Conservation (phyloP, 2,888 invertebrate genomes). For the Doris montereyensis region DNA sequence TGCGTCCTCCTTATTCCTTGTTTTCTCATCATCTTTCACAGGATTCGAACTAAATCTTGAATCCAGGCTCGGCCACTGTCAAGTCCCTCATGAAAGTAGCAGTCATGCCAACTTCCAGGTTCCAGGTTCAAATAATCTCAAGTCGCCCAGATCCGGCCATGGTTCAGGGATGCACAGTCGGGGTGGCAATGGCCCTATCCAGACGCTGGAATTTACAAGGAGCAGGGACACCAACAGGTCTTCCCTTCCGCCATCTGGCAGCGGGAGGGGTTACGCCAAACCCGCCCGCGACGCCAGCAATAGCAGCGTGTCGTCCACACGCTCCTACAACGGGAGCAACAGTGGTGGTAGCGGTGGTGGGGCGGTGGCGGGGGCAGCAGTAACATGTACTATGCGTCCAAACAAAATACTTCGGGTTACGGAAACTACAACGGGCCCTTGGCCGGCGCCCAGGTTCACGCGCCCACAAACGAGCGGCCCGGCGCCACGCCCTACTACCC, state of each 20-base stretch:
- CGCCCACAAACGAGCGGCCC: too few relatives aligned
- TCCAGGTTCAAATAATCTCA: too few relatives aligned
- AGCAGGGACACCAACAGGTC: constrained; percentile 42
- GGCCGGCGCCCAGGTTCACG: too few relatives aligned
- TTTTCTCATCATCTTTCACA: constrained; percentile 37
- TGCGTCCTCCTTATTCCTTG: too few relatives aligned
- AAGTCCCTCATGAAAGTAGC: constrained; percentile 16
- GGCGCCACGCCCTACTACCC: too few relatives aligned
- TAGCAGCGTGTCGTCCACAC: constrained; percentile 63
- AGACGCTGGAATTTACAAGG: constrained; percentile 42
- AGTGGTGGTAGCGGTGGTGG: constrained; percentile 34
- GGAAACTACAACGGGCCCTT: too few relatives aligned
- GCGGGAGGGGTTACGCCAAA: constrained; percentile 43
- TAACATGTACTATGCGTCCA: too few relatives aligned
- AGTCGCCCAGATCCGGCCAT: neutral
- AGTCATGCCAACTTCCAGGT: constrained; percentile 4
- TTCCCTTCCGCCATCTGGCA: neutral
- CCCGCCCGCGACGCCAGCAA: constrained; percentile 59
- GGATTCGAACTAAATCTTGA: constrained; percentile 52
- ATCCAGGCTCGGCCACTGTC: neutral
- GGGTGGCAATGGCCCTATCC: constrained; percentile 36
- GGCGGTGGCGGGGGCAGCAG: too few relatives aligned
- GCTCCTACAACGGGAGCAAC: constrained; percentile 45
- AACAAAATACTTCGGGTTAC: too few relatives aligned
- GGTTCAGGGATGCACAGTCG: constrained; percentile 26